A percentile compares a stretch with the other conserved stretches of the same genome.
phyloP scores from a whole-genome alignment of 53 echinoderm and acorn worm species.

The Paracentrotus lividus region DNA sequence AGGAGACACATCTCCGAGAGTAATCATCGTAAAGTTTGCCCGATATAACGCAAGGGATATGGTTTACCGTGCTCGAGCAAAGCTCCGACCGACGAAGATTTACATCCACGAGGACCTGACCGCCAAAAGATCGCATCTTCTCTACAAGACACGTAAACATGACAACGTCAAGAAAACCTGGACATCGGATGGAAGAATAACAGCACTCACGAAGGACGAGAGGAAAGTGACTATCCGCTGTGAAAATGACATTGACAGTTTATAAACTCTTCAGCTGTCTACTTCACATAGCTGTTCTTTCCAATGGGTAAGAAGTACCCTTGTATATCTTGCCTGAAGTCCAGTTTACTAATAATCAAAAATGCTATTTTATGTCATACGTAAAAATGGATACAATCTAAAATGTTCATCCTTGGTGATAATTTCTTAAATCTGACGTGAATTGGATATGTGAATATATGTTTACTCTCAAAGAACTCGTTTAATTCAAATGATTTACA shows the following conservation, averaged over 20 bases:
- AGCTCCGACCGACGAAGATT: not conserved
- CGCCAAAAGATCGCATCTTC: not conserved
- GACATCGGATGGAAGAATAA: not conserved
- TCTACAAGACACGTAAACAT: not conserved
- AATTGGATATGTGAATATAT: too few relatives aligned
- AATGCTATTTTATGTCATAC: too few relatives aligned
- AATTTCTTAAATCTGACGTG: too few relatives aligned
- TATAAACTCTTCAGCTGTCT: slow-evolving; percentile 19
- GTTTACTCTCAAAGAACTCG: too few relatives aligned
- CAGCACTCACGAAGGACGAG: not conserved
- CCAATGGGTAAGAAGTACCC: not conserved
- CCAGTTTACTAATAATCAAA: too few relatives aligned
- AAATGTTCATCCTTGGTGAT: too few relatives aligned
- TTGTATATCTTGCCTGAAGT: too few relatives aligned
- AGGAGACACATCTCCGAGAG: not conserved
- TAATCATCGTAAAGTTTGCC: slow-evolving; percentile 23
- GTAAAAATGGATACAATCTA: too few relatives aligned
- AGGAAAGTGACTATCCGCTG: too few relatives aligned
- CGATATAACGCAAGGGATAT: slow-evolving; percentile 18
- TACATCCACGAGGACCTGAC: slow-evolving; percentile 21
- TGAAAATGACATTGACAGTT: too few relatives aligned
- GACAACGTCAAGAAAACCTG: not conserved
- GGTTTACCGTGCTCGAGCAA: slow-evolving; percentile 25
- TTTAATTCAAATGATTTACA: not conserved
- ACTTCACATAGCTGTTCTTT: not conserved